Evolutionary conservation across 2,113 vertebrate genomes (phyloP).

Genomic region (Ctenodactylus gundi): DNA sequence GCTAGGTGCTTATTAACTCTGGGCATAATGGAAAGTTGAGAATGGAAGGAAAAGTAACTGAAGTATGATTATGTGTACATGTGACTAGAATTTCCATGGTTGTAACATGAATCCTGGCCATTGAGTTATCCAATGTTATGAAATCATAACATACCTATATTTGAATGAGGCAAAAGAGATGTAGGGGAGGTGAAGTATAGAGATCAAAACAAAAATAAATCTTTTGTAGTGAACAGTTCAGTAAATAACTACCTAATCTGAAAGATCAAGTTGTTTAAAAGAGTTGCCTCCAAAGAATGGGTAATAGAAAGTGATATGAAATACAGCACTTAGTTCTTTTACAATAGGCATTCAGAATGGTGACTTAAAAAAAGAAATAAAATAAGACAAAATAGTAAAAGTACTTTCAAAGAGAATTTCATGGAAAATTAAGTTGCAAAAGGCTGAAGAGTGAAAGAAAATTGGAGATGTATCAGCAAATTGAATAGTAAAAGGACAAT

Average conservation of each 20-base stretch:
- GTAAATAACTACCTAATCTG: background rate
- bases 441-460: background rate
- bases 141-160: background rate
- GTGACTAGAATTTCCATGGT: background rate
- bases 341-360: background rate
- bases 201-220: background rate
- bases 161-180: background rate
- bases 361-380: background rate
- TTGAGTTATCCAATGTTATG: background rate
- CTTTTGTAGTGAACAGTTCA: background rate
- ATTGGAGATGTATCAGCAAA: background rate
- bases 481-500: background rate
- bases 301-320: background rate
- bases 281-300: background rate
- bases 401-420: slow-evolving; percentile 1
- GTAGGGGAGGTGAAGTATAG: background rate
- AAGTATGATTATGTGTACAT: background rate
- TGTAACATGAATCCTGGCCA: background rate
- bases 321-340: background rate
- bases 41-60: background rate
- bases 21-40: background rate
- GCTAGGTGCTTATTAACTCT: background rate
- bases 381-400: background rate
- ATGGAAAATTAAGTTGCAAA: background rate
- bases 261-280: background rate